phyloP scores from a whole-genome alignment of 2,113 vertebrate species.

The Benitochromis conjunctus region DNA sequence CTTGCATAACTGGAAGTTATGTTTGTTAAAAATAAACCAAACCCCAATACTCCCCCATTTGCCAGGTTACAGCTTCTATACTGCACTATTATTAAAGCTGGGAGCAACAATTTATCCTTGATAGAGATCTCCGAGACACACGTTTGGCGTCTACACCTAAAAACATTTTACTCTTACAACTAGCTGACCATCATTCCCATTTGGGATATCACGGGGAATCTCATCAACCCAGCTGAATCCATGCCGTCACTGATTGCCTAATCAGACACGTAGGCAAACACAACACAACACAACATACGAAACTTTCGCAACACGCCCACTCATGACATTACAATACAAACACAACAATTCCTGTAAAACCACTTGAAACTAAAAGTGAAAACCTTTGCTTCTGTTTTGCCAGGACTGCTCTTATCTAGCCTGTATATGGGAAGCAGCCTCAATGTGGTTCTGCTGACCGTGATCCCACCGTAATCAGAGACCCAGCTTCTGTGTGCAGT shows the following conservation, averaged over 20 bases:
- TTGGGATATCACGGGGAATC: background rate
- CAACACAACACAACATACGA: background rate
- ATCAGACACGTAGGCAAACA: background rate
- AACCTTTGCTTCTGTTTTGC: background rate
- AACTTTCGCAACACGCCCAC: background rate
- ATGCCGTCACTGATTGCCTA: background rate
- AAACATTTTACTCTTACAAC: background rate
- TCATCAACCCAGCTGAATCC: background rate
- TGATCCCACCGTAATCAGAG: background rate
- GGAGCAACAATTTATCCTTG: background rate
- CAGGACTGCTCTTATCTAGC: background rate
- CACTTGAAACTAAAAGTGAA: background rate
- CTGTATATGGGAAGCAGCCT: background rate
- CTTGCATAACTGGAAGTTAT: background rate
- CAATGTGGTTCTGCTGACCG: background rate
- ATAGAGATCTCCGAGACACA: background rate
- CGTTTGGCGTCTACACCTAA: background rate
- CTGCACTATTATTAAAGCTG: background rate
- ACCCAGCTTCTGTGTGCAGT: background rate
- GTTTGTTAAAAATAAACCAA: background rate
- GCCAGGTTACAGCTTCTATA: background rate
- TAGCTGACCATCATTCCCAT: background rate
- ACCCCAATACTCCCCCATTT: background rate
- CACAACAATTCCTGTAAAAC: background rate
- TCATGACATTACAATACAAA: background rate